These are phyloP conservation scores for Atta cephalotes DNA, from an alignment of 1,140 invertebrate genomes.

Conservation along the genomic window DNA sequence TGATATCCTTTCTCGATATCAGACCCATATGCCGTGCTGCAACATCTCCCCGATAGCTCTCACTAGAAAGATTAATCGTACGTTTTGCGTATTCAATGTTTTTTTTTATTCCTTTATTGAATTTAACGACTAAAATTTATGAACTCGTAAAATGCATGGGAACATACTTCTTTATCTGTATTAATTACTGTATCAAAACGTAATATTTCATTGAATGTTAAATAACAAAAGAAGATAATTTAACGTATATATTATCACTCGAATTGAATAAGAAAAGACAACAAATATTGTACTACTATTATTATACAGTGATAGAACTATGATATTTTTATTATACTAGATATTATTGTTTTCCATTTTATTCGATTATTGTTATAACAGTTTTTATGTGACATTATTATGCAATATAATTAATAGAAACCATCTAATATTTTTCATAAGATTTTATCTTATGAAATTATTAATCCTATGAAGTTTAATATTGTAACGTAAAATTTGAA, in stretches of 20 bases:
- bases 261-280: not conserved
- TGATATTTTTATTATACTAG: not conserved
- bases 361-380: not conserved
- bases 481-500: not conserved
- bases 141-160: not conserved
- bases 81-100: slow-evolving; percentile 46
- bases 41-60: slow-evolving; percentile 77
- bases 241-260: not conserved
- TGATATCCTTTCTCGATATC: slow-evolving; percentile 86
- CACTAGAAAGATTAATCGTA: slow-evolving; percentile 54
- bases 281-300: not conserved
- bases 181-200: slow-evolving; percentile 7
- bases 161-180: not conserved
- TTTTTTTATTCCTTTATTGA: slow-evolving; percentile 32
- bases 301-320: not conserved
- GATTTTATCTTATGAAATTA: not conserved
- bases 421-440: not conserved
- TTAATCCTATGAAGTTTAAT: not conserved
- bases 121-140: slow-evolving; percentile 15
- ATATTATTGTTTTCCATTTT: not conserved
- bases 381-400: too few relatives aligned
- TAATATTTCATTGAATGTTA: slow-evolving; percentile 1
- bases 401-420: not conserved
- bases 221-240: not conserved
- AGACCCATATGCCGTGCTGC: slow-evolving; percentile 80